phyloP scores from a whole-genome alignment of 2,113 vertebrate genomes.

The Oreotragus oreotragus region DNA sequence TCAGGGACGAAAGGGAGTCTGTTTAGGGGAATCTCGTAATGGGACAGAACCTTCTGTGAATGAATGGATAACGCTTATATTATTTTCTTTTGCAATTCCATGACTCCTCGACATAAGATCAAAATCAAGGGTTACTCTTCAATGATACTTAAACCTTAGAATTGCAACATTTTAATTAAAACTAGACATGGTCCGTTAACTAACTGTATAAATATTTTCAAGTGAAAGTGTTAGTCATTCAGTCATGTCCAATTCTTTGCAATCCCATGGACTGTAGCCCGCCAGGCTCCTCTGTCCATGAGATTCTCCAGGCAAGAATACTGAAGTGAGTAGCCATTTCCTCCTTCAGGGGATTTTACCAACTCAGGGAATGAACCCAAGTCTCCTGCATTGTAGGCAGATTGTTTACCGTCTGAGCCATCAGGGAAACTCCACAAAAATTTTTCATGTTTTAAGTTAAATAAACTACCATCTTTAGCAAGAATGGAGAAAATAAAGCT shows the following conservation, averaged over 20 bases:
- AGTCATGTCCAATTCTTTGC: neutral
- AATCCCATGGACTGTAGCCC: neutral
- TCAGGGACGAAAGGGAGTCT: no score
- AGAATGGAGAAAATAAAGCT: neutral
- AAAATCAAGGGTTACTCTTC: neutral
- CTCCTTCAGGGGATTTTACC: neutral
- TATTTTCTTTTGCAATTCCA: neutral
- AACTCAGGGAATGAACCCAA: neutral
- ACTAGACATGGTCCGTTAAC: neutral
- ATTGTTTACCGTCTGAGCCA: neutral
- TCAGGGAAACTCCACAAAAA: neutral
- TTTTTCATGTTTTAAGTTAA: neutral
- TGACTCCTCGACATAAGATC: neutral
- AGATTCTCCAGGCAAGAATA: neutral
- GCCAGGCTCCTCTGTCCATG: neutral
- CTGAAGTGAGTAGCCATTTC: neutral
- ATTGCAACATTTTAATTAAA: neutral
- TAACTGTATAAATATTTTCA: neutral
- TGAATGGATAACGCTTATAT: neutral
- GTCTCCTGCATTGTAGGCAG: neutral
- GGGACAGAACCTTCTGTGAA: neutral
- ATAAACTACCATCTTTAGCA: neutral
- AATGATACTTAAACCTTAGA: neutral
- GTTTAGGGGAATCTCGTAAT: no score
- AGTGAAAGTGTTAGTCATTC: neutral